Base-by-base conservation (phyloP, 2,888 invertebrate species). In the Neoaliturus tenellus region DNA sequence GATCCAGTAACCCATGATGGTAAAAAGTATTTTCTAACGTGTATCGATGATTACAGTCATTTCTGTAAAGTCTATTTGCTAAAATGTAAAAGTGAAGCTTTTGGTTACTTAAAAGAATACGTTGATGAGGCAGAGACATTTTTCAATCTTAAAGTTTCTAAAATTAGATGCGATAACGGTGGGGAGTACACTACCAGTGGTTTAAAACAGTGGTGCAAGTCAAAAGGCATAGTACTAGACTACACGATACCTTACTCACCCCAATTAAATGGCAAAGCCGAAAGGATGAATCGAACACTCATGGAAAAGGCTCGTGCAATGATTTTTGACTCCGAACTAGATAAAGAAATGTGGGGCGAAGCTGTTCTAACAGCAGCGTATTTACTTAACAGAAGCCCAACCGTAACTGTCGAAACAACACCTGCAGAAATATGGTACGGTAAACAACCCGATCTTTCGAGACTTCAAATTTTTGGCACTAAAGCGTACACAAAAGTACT, bases 311-410 rank as follows among this genome's bases (percentile, higher is more conserved):
- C 86, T 23, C 82, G 87, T 73, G 84, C 85, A 35, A 78, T 88
- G 84, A 51, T 90, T 20, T 86, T 87, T 81, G 88, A 89, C 31
- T 85, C 87, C 0, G 67, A 83, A 31, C 5, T 88, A n/a, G 10
- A 48, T 17, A 88, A 88, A 85, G 62, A 87, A 33, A 84, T 89
- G 85, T 89, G 88, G 88, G 88, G 88, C 67, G 89, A 90, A 85
- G 90, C 89, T 41, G 81, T 87, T 1, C 55, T 83, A 14, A 85
- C 85, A 51, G 86, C 88, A 62, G 81, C 87, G 28, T 89, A 88
- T 83, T 73, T 89, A n/a, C 12, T 86, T 28, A 89, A 89, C 71
- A 86, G 89, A 88, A 84, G 83, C 69, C 86, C 86, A 41, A 86
- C 86, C 17, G 80, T 71, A 35, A 84, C 81, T n/a, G 6, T 87